A percentile compares a stretch with the other conserved stretches of the same genome.
Evolutionary conservation across 2,888 invertebrate genomes (phyloP).

Genomic region (Pristionchus maxplancki): DNA sequence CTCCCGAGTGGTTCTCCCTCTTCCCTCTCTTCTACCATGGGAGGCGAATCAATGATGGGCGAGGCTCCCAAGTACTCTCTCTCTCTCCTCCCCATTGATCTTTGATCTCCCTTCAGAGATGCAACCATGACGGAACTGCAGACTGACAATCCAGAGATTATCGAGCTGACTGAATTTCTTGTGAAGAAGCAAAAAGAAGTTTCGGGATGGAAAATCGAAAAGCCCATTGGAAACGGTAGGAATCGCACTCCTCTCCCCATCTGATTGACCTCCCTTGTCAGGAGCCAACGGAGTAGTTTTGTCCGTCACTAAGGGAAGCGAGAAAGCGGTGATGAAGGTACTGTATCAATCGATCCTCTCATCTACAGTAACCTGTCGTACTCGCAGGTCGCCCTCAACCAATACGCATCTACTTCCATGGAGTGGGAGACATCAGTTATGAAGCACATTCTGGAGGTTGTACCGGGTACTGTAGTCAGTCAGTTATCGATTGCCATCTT

Average conservation of each 20-base stretch:
- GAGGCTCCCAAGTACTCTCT: not conserved
- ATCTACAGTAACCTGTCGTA: not conserved
- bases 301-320: not conserved
- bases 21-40: not conserved
- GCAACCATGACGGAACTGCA: conserved; percentile 37
- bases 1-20: not conserved
- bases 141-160: conserved; percentile 47
- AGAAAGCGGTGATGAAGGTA: conserved; percentile 49
- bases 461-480: too few relatives aligned
- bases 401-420: conserved; percentile 17
- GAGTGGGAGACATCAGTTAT: conserved; percentile 40
- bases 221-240: conserved; percentile 45
- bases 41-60: not conserved
- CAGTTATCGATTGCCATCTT: not conserved
- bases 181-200: conserved; percentile 38
- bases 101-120: conserved; percentile 12
- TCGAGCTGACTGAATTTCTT: conserved; percentile 34
- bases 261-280: not conserved
- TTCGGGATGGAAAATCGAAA: conserved; percentile 36
- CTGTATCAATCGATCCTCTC: not conserved
- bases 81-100: not conserved
- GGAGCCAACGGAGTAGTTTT: conserved; percentile 44
- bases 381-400: conserved; percentile 24
- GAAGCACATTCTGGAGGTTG: conserved; percentile 4
- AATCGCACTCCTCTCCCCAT: not conserved